Conservation (phyloP, 2,113 vertebrate species). For the Sigmodon hispidus region DNA sequence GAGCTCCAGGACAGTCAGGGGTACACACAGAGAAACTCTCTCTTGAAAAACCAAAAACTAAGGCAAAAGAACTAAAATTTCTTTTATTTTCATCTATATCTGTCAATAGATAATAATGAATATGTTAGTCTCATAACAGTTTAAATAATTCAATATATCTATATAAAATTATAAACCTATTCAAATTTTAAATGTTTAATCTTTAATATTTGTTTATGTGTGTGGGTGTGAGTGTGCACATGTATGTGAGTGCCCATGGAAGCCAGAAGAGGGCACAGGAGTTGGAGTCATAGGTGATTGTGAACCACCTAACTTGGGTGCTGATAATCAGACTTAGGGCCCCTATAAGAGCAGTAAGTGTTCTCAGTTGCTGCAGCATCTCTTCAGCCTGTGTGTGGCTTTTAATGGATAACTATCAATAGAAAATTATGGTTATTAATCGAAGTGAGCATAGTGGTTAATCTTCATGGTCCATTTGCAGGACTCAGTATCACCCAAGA, state of each 20-base stretch:
- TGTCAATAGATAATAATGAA: not conserved
- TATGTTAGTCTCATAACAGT: not conserved
- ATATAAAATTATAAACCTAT: not conserved
- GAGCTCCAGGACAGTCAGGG: not conserved
- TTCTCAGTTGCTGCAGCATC: not conserved
- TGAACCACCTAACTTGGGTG: not conserved
- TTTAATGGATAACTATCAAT: not conserved
- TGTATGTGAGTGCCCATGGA: not conserved
- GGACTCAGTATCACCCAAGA: not conserved
- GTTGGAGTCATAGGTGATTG: too few species aligned
- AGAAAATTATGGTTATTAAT: not conserved
- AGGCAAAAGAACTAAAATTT: not conserved
- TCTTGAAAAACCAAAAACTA: not conserved
- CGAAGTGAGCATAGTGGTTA: not conserved
- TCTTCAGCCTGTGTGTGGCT: not conserved
- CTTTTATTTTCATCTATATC: not conserved
- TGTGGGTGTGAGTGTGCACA: not conserved
- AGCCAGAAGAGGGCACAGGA: not conserved
- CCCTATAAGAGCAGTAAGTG: not conserved
- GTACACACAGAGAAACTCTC: not conserved
- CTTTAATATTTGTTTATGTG: not conserved
- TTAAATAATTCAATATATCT: not conserved
- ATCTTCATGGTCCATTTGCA: not conserved
- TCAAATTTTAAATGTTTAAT: not conserved
- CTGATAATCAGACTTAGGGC: not conserved